Base-by-base conservation (phyloP, 2,113 vertebrate species). In the Climacteris rufus region DNA sequence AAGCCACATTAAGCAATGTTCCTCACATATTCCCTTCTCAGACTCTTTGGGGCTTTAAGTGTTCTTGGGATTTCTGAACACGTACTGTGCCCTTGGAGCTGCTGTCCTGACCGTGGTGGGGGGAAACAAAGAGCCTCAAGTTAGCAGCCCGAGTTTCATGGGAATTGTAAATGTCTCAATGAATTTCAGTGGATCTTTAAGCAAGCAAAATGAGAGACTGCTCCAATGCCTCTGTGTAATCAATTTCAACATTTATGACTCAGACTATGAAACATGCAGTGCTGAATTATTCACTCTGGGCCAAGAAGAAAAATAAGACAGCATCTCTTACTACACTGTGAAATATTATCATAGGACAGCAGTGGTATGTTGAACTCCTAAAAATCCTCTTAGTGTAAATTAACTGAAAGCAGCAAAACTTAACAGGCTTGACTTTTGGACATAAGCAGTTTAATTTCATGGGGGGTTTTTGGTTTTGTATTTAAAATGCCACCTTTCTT, bases 191-290 rank as follows among this genome's bases (percentile, higher is more conserved):
- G 70, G 40, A 68, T 89, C 87, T 82, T 94, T 84, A 81, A 82
- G 85, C n/a, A 71, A 89, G 81, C 27, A 93, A 95, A 95, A 71
- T 57, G 49, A 87, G 65, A 79, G 11, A 78, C n/a, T 82, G 28
- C 82, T 95, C 53, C 40, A 47, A 10, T 74, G 84, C 63, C 66
- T 90, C 54, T 85, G 74, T 89, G 57, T 72, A 95, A 89, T 82
- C 81, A 72, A 1, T 89, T 91, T 71, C 87, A 90, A 82, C 63
- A 49, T 96, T 95, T 95, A 68, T 96, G 91, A 87, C 74, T 89
- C 60, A 78, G 57, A n/a, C 65, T 45, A 12, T 65, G 44, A 93
- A 96, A 89, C 49, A 85, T 28, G 40, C 37, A 76, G 45, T 2
- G 13, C 57, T 84, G 66, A 89, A 72, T 95, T 95, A 85, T 87